A percentile compares a stretch with the other conserved stretches of the same genome.
Conservation (phyloP, 2,888 invertebrate species). For the Oegoconia quadripuncta region DNA sequence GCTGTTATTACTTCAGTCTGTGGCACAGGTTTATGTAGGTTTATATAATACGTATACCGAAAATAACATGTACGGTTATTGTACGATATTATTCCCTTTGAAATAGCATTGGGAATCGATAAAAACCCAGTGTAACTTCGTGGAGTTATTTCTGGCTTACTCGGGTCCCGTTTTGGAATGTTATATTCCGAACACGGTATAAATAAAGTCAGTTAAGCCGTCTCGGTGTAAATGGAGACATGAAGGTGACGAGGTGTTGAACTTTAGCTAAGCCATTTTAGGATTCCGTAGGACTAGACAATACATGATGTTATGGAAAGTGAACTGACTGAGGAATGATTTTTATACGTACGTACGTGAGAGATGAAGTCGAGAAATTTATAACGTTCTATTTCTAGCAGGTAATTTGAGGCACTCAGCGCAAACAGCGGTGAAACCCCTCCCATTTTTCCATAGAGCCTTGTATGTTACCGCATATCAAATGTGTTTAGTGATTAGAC, state of each 20-base stretch:
- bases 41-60: background rate
- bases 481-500: too few species aligned
- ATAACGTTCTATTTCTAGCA: too few species aligned
- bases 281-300: too few species aligned
- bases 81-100: background rate
- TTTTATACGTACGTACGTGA: too few species aligned
- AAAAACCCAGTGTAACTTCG: conserved; percentile 45
- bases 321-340: too few species aligned
- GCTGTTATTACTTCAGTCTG: background rate
- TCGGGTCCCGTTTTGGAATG: conserved; percentile 40
- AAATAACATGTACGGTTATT: background rate
- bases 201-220: conserved; percentile 32
- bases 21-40: background rate
- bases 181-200: conserved; percentile 32
- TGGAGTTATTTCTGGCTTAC: conserved; percentile 42
- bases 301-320: too few species aligned
- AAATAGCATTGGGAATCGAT: conserved; percentile 31
- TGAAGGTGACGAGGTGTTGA: conserved; percentile 11
- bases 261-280: conserved; percentile 6
- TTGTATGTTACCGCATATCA: too few species aligned
- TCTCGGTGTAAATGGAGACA: conserved; percentile 14
- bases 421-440: too few species aligned
- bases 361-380: too few species aligned
- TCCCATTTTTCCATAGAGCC: too few species aligned
- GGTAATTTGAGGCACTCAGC: too few species aligned